Evolutionary conservation across 2,888 invertebrate species (phyloP).

Genomic region (Plusia festucae): DNA sequence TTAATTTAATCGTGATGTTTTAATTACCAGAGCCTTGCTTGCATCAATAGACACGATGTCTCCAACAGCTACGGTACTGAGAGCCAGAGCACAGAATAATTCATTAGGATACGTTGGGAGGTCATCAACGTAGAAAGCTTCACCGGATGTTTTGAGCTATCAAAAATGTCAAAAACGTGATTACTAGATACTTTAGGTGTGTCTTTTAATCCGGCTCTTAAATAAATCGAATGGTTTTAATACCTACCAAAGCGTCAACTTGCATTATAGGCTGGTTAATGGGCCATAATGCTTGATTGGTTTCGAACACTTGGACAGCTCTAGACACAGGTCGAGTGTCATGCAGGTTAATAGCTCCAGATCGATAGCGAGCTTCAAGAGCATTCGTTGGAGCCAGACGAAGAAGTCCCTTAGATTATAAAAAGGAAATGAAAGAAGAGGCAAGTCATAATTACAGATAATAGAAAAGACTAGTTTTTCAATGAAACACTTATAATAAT

Average conservation of each 20-base stretch:
- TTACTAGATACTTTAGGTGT: too few relatives aligned
- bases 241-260: constrained; percentile 79
- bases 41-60: constrained; percentile 89
- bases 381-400: constrained; percentile 80
- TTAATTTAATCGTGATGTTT: not conserved
- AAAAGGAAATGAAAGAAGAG: not conserved
- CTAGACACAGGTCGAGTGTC: constrained; percentile 87
- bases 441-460: too few relatives aligned
- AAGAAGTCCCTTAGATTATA: constrained; percentile 82
- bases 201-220: too few relatives aligned
- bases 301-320: constrained; percentile 90
- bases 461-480: too few relatives aligned
- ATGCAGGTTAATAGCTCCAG: constrained; percentile 80
- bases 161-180: too few relatives aligned
- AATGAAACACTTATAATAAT: too few relatives aligned
- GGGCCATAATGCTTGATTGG: constrained; percentile 90
- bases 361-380: constrained; percentile 76
- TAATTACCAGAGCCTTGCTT: constrained; percentile 89
- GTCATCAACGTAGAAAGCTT: constrained; percentile 91
- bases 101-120: constrained; percentile 88
- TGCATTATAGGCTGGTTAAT: constrained; percentile 90
- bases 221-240: too few relatives aligned
- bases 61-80: constrained; percentile 85
- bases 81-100: constrained; percentile 91
- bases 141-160: constrained; percentile 81